Base-by-base conservation (phyloP, 2,797 vertebrate genomes). In the Lepus townsendii region DNA sequence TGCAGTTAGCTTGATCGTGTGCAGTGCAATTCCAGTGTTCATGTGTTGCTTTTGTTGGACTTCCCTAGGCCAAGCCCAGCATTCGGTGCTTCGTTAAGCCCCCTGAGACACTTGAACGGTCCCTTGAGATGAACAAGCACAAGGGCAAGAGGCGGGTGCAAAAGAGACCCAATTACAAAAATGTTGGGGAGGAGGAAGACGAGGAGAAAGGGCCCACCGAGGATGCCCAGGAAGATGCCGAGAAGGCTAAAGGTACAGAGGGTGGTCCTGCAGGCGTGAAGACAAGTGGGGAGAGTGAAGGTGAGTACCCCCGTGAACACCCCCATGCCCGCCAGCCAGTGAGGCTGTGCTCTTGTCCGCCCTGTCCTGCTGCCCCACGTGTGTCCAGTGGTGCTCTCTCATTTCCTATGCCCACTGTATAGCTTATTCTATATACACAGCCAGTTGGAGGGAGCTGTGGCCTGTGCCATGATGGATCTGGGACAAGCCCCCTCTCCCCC, bases 81-180 rank as follows among this genome's bases (percentile, higher is more conserved):
- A 98, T 99, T 86, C 98, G 99, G 26, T 99, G 99, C 84, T 99
- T 99, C 98, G 98, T 99, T 95, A 99, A 99, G 94, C 99, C 99
- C 30, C 97, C 98, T 0, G 99, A 99, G 98, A 98, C 99, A 14
- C 98, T 99, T 75, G 99, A 99, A 96, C 99, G 99, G 60, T 99
- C 99, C 20, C 98, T 99, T 92, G 99, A 99, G 98, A 99, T 99
- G 94, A 99, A 99, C 66, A 99, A 99, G 94, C 99, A 99, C 71
- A 99, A 99, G 17, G 99, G 99, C 77, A 99, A 98, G 97, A 99
- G 99, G 97, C 99, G 98, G 90, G 97, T 99, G 12, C 99, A 99
- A 96, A 99, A 99, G 97, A 99, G 99, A 91, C 99, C 99, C 68
- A 99, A 99, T 98, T 99, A 99, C 97, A 99, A 99, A 98, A 99